Evolutionary conservation across 2,113 vertebrate species (phyloP), one percentile per base, ranked within the genome.

Genomic region (Steatornis caripensis): DNA sequence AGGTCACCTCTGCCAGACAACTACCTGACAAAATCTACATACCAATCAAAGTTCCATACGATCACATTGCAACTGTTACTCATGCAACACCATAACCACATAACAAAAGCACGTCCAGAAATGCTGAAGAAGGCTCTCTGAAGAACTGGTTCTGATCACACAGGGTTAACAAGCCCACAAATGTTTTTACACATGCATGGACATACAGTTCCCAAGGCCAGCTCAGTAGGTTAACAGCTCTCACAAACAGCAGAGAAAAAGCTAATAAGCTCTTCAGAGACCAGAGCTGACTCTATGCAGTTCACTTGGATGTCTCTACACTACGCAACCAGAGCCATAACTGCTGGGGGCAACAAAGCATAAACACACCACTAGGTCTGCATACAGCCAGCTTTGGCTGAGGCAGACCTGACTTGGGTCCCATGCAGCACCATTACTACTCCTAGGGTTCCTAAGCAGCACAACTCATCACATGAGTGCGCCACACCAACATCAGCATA

Each of bases 231-330:
- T 39, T 76, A 68, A 85, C 55, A 55, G 36, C 26, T 15, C 87
- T 88, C 61, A 87, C 19, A 61, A 24, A n/a, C 0, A 0, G 48
- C 75, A 10, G 4, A 69, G 55, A 90, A 80, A 80, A 83, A 86
- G 68, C 80, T 95, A 90, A 89, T 43, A 94, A 92, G 91, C 54
- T 77, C 84, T 94, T 84, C 43, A 53, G 91, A 81, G 89, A 93
- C 43, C 48, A 80, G 70, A 77, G 76, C 76, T 84, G 76, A 76
- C 65, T 69, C 46, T 14, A 6, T 51, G 49, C 75, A 34, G 23
- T 32, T 95, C 71, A 68, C 54, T 15, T 12, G 57, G 39, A 11
- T 55, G 86, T 19, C 86, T 48, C 65, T 89, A 76, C 80, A 69
- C 21, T 14, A 29, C 11, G 27, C 58, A 86, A 18, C 24, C 11